Conservation (phyloP, 2,888 invertebrate species). For the Rhamphomyia laevipes region DNA sequence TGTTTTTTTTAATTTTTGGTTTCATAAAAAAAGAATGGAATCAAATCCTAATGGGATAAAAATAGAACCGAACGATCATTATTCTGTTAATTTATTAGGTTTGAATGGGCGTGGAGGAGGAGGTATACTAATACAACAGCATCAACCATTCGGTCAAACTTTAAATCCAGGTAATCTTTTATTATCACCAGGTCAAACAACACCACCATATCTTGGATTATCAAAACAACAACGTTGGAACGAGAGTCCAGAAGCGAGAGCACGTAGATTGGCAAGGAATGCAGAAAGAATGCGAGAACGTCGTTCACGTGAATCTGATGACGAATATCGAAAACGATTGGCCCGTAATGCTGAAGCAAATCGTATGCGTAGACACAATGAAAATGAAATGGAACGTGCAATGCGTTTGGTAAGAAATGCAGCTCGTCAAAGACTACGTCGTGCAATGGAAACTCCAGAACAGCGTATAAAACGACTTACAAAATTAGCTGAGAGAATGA, state of each 20-base stretch:
- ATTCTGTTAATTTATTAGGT: conserved; percentile 24
- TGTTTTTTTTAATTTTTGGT: no score
- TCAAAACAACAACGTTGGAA: conserved; percentile 32
- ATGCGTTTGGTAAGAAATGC: conserved; percentile 37
- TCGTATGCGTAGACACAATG: conserved; percentile 34
- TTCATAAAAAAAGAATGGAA: conserved; percentile 26
- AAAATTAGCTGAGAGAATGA: conserved; percentile 36
- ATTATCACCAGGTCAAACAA: conserved; percentile 8
- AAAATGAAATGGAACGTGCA: conserved; percentile 34
- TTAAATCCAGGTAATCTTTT: background rate
- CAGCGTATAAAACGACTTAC: conserved; percentile 29
- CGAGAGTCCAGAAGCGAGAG: conserved; percentile 37
- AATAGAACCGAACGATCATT: conserved; percentile 35
- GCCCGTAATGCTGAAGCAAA: conserved; percentile 37
- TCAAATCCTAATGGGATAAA: conserved; percentile 37
- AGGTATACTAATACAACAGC: conserved; percentile 18
- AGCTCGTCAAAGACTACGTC: conserved; percentile 33
- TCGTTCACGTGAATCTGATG: conserved; percentile 34
- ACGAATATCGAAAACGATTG: conserved; percentile 35
- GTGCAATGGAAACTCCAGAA: conserved; percentile 37
- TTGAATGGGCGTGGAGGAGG: conserved; percentile 31
- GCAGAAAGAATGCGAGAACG: conserved; percentile 38
- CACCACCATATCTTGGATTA: background rate
- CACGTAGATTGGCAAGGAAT: conserved; percentile 36
- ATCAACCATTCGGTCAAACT: conserved; percentile 30